Percentiles rank a stretch among this genome's conserved stretches.
These are phyloP conservation scores for Frieseomelitta varia DNA, from an alignment of 1,140 invertebrate genomes.

Conservation along the genomic window DNA sequence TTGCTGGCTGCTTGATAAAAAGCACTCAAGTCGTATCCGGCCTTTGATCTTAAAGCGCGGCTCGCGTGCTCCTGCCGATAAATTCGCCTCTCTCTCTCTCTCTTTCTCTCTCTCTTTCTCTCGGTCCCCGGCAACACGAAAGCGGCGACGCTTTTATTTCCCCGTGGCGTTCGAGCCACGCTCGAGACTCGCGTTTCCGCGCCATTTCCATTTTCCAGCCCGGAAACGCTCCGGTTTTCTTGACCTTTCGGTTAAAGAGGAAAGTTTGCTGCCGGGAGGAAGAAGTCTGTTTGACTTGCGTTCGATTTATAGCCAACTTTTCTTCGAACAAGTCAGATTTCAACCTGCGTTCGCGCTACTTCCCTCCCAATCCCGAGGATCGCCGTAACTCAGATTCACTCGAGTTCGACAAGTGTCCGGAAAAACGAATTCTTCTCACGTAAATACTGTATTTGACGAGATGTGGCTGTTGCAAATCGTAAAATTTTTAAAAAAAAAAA, in stretches of 20 bases:
- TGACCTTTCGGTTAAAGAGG: background rate
- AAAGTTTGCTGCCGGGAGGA: background rate
- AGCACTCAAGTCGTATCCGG: constrained; percentile 64
- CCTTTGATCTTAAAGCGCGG: constrained; percentile 59
- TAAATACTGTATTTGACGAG: too few species aligned
- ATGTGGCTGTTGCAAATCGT: too few species aligned
- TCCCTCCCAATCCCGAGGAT: too few species aligned
- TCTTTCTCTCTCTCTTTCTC: background rate
- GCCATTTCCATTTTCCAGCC: background rate
- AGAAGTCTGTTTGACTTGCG: background rate
- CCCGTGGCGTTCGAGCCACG: background rate
- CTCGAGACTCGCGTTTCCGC: background rate
- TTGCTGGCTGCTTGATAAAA: constrained; percentile 63
- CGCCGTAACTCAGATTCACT: too few species aligned
- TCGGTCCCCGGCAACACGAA: background rate
- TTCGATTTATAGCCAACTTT: background rate
- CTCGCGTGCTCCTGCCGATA: constrained; percentile 60
- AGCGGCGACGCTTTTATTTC: background rate
- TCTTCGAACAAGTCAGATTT: background rate
- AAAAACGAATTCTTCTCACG: too few species aligned
- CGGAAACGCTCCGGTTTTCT: background rate
- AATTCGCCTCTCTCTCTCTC: constrained; percentile 47
- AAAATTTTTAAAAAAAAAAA: too few species aligned
- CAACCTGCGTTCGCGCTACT: too few species aligned
- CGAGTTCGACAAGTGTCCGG: too few species aligned